Percentiles rank a stretch among this genome's conserved stretches.
Evolutionary conservation across 2,113 vertebrate species (phyloP).

Genomic region (Chrysemys picta): DNA sequence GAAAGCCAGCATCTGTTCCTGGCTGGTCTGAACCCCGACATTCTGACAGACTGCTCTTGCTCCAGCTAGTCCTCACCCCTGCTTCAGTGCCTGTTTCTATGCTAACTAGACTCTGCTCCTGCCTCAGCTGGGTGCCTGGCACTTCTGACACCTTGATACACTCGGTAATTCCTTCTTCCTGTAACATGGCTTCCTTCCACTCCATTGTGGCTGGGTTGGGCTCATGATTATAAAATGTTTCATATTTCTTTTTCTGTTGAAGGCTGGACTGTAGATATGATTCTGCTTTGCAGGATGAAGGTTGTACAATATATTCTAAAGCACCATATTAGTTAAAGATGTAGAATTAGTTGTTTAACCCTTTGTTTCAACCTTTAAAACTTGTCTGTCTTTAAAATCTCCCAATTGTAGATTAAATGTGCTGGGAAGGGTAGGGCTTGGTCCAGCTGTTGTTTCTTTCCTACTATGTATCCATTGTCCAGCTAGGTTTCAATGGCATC

Average conservation of each 20-base stretch:
- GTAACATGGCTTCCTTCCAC: neutral
- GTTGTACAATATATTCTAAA: neutral
- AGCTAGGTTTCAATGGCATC: neutral
- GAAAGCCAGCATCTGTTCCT: neutral
- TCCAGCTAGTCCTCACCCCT: too few species aligned
- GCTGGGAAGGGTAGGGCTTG: neutral
- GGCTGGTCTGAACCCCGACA: neutral
- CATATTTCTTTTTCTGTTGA: neutral
- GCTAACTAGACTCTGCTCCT: conserved; percentile 22
- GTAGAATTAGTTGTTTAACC: neutral
- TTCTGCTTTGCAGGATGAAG: neutral
- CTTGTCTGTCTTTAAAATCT: neutral
- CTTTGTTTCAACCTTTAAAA: neutral
- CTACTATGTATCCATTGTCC: neutral
- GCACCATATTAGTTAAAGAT: neutral
- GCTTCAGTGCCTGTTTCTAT: neutral
- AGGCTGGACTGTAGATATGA: neutral
- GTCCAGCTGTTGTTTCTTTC: neutral
- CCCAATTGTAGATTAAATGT: neutral
- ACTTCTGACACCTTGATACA: conserved; percentile 8
- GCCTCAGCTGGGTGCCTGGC: neutral
- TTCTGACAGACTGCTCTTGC: neutral
- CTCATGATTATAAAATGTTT: neutral
- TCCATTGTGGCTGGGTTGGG: neutral
- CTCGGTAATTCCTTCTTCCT: neutral